phyloP scores from a whole-genome alignment of 1,140 invertebrate genomes.

The Mercenaria mercenaria region DNA sequence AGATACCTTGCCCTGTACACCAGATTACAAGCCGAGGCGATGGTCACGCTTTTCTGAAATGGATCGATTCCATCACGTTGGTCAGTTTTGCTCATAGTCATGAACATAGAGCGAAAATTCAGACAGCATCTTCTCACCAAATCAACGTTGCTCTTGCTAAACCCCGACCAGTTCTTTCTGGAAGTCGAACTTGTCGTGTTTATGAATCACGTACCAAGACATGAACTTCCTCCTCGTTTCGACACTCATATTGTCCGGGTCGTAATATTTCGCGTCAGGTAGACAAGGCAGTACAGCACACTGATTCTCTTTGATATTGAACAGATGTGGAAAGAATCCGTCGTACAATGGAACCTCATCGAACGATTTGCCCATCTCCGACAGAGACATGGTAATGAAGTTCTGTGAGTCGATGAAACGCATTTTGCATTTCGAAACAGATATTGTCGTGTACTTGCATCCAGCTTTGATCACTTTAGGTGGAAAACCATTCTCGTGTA shows the following conservation, averaged over 20 bases:
- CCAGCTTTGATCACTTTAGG: background rate
- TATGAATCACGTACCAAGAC: too few species aligned
- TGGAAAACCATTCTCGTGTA: conserved; percentile 5
- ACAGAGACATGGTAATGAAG: too few species aligned
- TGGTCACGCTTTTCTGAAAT: background rate
- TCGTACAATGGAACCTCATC: background rate
- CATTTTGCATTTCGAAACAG: too few species aligned
- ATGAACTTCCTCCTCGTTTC: too few species aligned
- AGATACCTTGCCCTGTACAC: background rate
- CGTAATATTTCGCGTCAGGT: background rate
- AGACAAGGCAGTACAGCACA: background rate
- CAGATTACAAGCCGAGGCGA: conserved; percentile 10
- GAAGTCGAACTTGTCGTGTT: too few species aligned
- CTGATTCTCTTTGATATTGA: conserved; percentile 9
- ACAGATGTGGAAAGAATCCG: conserved; percentile 42
- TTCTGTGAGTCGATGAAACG: too few species aligned
- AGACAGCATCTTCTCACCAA: conserved; percentile 37
- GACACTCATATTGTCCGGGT: conserved; percentile 32
- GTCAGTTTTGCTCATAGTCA: background rate
- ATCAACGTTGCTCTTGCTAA: conserved; percentile 33
- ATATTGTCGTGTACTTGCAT: background rate
- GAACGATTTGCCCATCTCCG: too few species aligned
- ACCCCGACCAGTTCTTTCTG: conserved; percentile 1
- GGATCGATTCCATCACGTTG: background rate
- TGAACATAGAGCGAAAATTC: background rate